Evolutionary conservation across 1,140 invertebrate species (phyloP).

Genomic region (Idris sp.): DNA sequence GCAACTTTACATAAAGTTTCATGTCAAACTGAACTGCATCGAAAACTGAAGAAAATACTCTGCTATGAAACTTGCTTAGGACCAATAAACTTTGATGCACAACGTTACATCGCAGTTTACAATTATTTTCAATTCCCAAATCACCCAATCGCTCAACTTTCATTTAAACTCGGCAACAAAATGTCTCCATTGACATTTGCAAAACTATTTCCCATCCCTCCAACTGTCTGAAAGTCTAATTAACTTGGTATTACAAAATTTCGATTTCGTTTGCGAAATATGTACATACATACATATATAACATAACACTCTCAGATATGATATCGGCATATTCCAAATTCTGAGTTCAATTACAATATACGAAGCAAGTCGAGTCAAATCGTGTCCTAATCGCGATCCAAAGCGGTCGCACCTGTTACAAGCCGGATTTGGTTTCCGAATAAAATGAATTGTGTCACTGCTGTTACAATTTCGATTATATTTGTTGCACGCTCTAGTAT

Average conservation of each 20-base stretch:
- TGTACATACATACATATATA: no score
- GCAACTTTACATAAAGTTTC: not conserved
- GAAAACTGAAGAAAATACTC: constrained; percentile 1
- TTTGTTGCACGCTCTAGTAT: constrained; percentile 57
- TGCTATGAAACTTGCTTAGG: not conserved
- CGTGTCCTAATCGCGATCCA: constrained; percentile 26
- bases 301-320: no score
- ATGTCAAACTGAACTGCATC: not conserved
- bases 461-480: constrained; percentile 36
- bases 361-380: constrained; percentile 6
- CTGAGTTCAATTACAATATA: constrained; percentile 28
- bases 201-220: not conserved
- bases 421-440: constrained; percentile 10
- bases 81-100: not conserved
- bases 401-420: constrained; percentile 39
- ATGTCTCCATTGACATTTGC: not conserved
- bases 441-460: constrained; percentile 37
- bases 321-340: constrained; percentile 6
- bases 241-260: constrained; percentile 12
- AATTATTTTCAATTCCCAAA: not conserved
- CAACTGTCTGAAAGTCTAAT: constrained; percentile 12
- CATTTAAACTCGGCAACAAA: not conserved
- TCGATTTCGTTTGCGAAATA: constrained; percentile 10
- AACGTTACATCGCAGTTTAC: not conserved
- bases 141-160: not conserved